Evolutionary conservation across 2,797 vertebrate species (phyloP).

Genomic region (Hypotaenidia okinawae): DNA sequence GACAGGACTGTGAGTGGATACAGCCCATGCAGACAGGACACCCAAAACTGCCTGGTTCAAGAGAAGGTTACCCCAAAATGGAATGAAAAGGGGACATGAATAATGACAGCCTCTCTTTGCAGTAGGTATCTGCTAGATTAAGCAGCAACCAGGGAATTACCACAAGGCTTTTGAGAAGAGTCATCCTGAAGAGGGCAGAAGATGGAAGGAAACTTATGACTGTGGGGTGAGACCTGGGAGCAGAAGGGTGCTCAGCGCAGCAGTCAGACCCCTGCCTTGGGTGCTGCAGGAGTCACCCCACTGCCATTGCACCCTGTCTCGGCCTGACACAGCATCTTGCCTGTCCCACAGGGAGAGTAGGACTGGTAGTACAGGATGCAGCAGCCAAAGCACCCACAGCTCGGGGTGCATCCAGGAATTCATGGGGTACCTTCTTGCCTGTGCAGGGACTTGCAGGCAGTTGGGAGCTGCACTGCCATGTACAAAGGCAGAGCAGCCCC

Average conservation of each 20-base stretch:
- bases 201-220: background rate
- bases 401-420: rapidly evolving
- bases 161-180: background rate
- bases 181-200: background rate
- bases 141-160: background rate
- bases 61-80: background rate
- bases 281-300: background rate
- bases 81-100: background rate
- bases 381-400: background rate
- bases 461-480: too few relatives aligned
- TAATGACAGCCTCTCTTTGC: background rate
- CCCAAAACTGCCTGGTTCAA: background rate
- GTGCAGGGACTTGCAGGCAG: too few relatives aligned
- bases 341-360: background rate
- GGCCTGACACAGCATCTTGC: too few relatives aligned
- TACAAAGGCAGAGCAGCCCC: background rate
- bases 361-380: background rate
- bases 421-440: background rate
- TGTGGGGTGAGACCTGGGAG: background rate
- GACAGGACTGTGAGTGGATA: background rate
- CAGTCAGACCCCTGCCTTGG: background rate
- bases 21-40: background rate
- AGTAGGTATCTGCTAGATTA: rapidly evolving
- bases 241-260: background rate
- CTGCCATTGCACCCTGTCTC: rapidly evolving